Base-by-base conservation (phyloP, 2,797 vertebrate species). In the Melanotaenia pygmaea region DNA sequence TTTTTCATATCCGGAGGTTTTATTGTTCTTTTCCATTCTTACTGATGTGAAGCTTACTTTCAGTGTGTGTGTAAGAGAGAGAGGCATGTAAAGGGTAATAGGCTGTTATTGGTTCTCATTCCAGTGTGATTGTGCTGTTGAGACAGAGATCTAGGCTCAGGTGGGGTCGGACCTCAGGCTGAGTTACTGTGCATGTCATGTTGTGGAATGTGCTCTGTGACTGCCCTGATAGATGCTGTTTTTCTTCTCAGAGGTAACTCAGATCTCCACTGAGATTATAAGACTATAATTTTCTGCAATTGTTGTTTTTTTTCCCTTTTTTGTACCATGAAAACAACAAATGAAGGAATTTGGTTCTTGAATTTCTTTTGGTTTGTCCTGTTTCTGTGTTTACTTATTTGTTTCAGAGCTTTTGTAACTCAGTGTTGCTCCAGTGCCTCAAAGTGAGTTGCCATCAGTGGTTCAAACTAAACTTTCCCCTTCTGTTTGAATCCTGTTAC, bases 21-120 rank as follows among this genome's bases (percentile, higher is more conserved):
- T 93, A 93, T 91, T 92, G 85, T 90, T 91, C 82, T 94, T 95
- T 92, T 94, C 93, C 91, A 91, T 90, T 93, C 90, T 94, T 87
- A 77, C 77, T 85, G 81, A 87, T 80, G 80, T 82, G 70, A 81
- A 88, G 82, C 82, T 54, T 20, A 59, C 26, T 58, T 24, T 74
- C 30, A 7, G 50, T 68, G 73, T 67, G 71, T 73, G 67, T 59
- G 60, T 67, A 24, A 59, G 74, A 16, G 57, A 67, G 26, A 62
- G 58, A 62, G 80, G 84, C 81, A 74, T 86, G 51, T 74, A 38
- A 65, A 75, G 69, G 67, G 70, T 88, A 82, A 90, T 85, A 81
- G 75, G 38, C 76, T 90, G 89, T 94, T 94, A 93, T 92, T 94
- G 90, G 88, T 86, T 91, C 86, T 93, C 91, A 92, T 94, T 94